Percentiles rank a stretch among this genome's conserved stretches.
These are phyloP conservation scores for Furcula furcula DNA, from an alignment of 2,888 invertebrate species.

Conservation along the genomic window DNA sequence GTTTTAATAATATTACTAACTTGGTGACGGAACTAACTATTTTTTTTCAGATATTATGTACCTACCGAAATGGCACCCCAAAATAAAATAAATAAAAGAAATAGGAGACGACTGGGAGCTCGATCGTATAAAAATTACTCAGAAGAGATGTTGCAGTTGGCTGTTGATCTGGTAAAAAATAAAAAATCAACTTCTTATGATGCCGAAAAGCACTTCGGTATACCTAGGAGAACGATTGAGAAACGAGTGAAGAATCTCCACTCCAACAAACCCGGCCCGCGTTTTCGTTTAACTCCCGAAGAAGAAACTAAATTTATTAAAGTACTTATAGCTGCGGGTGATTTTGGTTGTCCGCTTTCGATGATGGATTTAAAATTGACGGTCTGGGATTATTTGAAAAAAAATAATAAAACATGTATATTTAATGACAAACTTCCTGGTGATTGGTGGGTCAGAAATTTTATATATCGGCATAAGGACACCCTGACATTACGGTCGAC, in stretches of 20 bases:
- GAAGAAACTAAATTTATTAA: conserved; percentile 6
- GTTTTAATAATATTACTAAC: no score
- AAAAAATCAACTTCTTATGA: conserved; percentile 13
- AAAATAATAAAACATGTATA: conserved; percentile 6
- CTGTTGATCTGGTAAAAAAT: conserved; percentile 9
- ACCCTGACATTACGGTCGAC: conserved; percentile 4
- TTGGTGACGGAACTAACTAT: no score
- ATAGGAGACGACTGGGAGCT: conserved; percentile 9
- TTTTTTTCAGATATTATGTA: no score
- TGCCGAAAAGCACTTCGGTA: conserved; percentile 16
- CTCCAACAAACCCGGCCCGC: conserved; percentile 7
- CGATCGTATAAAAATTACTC: conserved; percentile 16
- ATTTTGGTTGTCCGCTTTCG: conserved; percentile 13
- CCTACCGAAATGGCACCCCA: background rate
- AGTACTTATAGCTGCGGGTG: conserved; percentile 13
- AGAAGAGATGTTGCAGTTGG: conserved; percentile 13
- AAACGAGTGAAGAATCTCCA: no score
- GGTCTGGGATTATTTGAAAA: conserved; percentile 10
- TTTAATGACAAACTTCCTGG: conserved; percentile 10
- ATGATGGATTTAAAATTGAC: conserved; percentile 8
- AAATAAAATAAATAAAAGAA: background rate
- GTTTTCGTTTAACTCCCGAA: background rate
- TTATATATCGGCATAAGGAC: no score
- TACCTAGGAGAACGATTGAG: conserved; percentile 17
- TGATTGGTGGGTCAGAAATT: no score